Conservation (phyloP, 1,140 invertebrate genomes). For the Lepidotrigona ventralis region DNA sequence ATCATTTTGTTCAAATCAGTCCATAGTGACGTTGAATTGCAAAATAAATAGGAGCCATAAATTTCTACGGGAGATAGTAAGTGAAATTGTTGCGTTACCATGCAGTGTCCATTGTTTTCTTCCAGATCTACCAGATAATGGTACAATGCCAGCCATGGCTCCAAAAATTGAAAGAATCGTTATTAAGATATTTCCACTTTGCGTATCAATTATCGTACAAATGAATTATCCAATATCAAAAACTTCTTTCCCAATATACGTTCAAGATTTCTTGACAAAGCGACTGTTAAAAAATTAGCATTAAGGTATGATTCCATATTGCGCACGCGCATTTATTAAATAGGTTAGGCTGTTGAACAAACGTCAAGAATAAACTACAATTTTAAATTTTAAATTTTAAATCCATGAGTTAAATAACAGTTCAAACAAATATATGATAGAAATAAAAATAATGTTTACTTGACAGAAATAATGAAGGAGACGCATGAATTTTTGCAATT, state of each 20-base stretch:
- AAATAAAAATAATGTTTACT: background rate
- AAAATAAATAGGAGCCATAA: background rate
- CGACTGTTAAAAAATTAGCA: conserved; percentile 22
- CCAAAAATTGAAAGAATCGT: background rate
- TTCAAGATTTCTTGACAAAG: conserved; percentile 8
- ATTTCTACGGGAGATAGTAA: background rate
- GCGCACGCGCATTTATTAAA: conserved; percentile 13
- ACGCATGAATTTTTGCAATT: background rate
- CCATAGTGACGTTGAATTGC: background rate
- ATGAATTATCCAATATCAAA: background rate
- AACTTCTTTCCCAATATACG: conserved; percentile 1
- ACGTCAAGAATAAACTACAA: background rate
- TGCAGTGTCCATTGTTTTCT: conserved; percentile 80
- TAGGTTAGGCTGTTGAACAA: conserved; percentile 35
- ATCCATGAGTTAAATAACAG: background rate
- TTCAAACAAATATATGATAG: background rate
- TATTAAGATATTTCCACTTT: background rate
- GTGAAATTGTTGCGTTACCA: conserved; percentile 68
- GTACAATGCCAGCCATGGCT: conserved; percentile 76
- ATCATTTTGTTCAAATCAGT: background rate
- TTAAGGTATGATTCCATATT: conserved; percentile 1
- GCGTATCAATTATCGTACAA: background rate
- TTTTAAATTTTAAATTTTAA: conserved; percentile 12
- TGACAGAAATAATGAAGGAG: background rate
- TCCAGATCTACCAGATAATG: conserved; percentile 74